Base-by-base conservation (phyloP, 2,888 invertebrate species). In the Oscheius myriophilus region DNA sequence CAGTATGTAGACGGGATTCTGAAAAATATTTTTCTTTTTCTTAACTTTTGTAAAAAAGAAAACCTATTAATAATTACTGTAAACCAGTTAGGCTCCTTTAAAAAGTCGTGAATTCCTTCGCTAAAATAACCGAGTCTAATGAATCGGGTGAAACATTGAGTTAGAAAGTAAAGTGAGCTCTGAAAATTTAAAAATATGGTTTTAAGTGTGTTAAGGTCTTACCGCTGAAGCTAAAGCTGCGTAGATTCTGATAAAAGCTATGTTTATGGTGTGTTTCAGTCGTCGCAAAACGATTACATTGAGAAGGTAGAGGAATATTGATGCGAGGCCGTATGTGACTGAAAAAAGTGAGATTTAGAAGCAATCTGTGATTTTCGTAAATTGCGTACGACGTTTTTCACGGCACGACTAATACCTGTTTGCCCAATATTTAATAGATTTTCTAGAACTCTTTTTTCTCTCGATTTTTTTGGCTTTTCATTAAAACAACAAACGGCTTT, bases 71-170 rank as follows among this genome's bases (percentile, higher is more conserved):
- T 46, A 6, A 46, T 14, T 26, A 61, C 69, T 45, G 72, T 52
- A 51, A 51, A 66, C 57, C 59, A 75, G 46, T 71, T 75, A 2
- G 75, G 70, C 21, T 69, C 64, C 25, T 23, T 42, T 16, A 75
- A 70, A 39, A 54, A 18, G 11, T 49, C 63, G 14, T 71, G 25
- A 18, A 75, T 42, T n/a, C 53, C 54, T 21, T 75, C 72, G 49
- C 75, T 72, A 33, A 70, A 75, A 23, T 58, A 67, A 1, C 75
- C 75, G 23, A 75, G 67, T 45, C 71, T 67, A 33, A 75, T 53
- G 23, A 67, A 70, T 26, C 75, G 53, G 2, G 72, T 72, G 14
- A 62, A 16, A 39, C 16, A 75, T 43, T 75, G 75, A 21, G 67
- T 63, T 26, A 75, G 52, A 39, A 75, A 75, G 45, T 72, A 75